A percentile compares a stretch with the other conserved stretches of the same genome.
phyloP scores from a whole-genome alignment of 2,797 vertebrate species.

The Semotilus atromaculatus region DNA sequence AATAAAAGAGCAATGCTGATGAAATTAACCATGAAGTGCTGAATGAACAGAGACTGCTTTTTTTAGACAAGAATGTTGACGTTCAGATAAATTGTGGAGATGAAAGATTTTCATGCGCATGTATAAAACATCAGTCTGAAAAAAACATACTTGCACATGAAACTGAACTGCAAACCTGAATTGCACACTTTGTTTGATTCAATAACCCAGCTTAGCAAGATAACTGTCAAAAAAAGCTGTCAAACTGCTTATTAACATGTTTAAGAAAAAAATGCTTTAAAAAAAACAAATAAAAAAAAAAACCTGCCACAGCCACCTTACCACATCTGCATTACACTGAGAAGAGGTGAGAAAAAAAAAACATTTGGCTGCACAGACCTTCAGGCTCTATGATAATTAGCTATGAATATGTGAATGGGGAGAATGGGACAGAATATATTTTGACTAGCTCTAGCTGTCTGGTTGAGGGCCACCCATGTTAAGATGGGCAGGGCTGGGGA shows the following conservation, averaged over 20 bases:
- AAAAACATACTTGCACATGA: not conserved
- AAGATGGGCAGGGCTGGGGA: not conserved
- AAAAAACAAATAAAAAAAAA: not conserved
- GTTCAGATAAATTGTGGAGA: not conserved
- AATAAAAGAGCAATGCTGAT: not conserved
- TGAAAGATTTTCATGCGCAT: slow-evolving; percentile 10
- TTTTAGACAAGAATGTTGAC: slow-evolving; percentile 11
- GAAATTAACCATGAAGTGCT: not conserved
- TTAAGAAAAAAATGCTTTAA: not conserved
- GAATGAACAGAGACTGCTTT: not conserved
- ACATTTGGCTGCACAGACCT: slow-evolving; percentile 7
- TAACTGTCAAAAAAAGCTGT: slow-evolving; percentile 8
- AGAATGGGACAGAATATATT: slow-evolving; percentile 9
- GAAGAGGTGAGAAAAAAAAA: not conserved
- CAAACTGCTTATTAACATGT: slow-evolving; percentile 24
- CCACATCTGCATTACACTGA: slow-evolving; percentile 16
- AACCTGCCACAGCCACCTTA: slow-evolving; percentile 5
- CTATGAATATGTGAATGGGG: slow-evolving; percentile 34
- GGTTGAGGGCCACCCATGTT: not conserved
- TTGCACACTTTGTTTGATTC: not conserved
- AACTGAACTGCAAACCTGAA: slow-evolving; percentile 3
- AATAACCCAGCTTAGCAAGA: not conserved
- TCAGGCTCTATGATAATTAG: slow-evolving; percentile 19
- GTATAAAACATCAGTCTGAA: slow-evolving; percentile 32
- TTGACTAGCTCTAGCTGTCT: not conserved